Conservation (phyloP, 2,113 vertebrate species). For the Alosa alosa region DNA sequence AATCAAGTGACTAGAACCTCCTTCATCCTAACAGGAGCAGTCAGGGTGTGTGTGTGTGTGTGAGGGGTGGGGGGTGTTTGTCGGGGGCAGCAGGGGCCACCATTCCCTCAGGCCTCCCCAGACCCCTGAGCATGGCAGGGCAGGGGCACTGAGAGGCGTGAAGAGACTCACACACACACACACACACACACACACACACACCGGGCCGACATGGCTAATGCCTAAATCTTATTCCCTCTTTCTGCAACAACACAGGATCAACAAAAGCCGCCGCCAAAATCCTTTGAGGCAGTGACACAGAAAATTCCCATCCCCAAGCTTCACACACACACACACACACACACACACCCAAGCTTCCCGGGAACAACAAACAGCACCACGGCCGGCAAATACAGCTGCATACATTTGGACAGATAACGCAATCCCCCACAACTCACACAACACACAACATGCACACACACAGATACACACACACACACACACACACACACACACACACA, state of each 20-base stretch:
- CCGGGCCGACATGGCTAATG: slow-evolving; percentile 69
- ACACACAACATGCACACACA: slow-evolving; percentile 22
- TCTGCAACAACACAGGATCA: slow-evolving; percentile 81
- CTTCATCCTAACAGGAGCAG: slow-evolving; percentile 31
- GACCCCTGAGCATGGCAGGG: slow-evolving; percentile 26
- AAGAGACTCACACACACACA: too few relatives aligned
- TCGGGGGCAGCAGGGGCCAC: slow-evolving; percentile 19
- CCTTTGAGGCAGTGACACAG: slow-evolving; percentile 92
- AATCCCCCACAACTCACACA: slow-evolving; percentile 59
- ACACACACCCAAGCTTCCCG: slow-evolving; percentile 50
- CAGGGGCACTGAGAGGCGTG: slow-evolving; percentile 28
- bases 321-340: slow-evolving; percentile 30
- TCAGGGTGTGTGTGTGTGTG: slow-evolving; percentile 18
- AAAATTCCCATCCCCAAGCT: slow-evolving; percentile 86
- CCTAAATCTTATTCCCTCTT: slow-evolving; percentile 66
- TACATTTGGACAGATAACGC: slow-evolving; percentile 76
- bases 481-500: too few relatives aligned
- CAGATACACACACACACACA: too few relatives aligned
- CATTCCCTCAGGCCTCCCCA: slow-evolving; percentile 13
- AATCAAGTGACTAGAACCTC: slow-evolving; percentile 54
- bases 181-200: slow-evolving; percentile 47
- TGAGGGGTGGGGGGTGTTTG: slow-evolving; percentile 49
- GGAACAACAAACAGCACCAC: slow-evolving; percentile 81
- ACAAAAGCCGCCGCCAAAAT: slow-evolving; percentile 87
- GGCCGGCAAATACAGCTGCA: slow-evolving; percentile 89